Conservation (phyloP, 64 coral and sea anemone species). For the Pachyseris speciosa region DNA sequence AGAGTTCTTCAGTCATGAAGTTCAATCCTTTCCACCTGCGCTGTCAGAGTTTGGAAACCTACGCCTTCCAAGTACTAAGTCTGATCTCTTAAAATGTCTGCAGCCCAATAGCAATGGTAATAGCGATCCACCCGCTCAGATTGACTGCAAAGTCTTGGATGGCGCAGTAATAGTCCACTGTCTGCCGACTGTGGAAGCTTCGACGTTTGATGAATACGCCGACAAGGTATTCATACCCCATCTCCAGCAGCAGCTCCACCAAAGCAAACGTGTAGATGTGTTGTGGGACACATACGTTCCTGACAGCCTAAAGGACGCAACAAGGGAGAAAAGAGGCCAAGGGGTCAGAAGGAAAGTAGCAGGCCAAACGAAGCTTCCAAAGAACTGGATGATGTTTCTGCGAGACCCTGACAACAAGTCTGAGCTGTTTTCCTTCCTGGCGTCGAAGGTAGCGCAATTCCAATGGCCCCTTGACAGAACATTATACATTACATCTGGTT, state of each 20-base stretch:
- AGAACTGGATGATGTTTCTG: not conserved
- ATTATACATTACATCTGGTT: constrained; percentile 57
- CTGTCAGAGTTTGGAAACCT: constrained; percentile 60
- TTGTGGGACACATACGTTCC: constrained; percentile 14
- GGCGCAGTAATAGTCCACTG: constrained; percentile 57
- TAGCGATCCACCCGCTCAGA: not conserved
- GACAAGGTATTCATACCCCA: constrained; percentile 63
- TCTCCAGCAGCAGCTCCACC: constrained; percentile 21
- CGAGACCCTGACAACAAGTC: not conserved
- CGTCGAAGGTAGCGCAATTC: constrained; percentile 9
- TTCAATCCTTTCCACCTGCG: constrained; percentile 62
- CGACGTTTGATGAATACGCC: constrained; percentile 61
- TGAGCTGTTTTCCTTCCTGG: not conserved
- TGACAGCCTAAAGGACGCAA: constrained; percentile 22
- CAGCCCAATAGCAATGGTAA: not conserved
- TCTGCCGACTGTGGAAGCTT: constrained; percentile 6
- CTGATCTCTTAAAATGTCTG: constrained; percentile 51
- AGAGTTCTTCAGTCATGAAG: constrained; percentile 61
- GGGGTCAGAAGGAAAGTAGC: constrained; percentile 8
- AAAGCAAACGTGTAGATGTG: not conserved
- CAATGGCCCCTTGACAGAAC: too few relatives aligned
- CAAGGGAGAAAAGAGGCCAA: constrained; percentile 18
- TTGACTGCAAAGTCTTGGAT: constrained; percentile 61
- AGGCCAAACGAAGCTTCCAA: not conserved
- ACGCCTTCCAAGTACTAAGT: constrained; percentile 56